Percentiles rank a stretch among this genome's conserved stretches.
phyloP scores from a whole-genome alignment of 2,113 vertebrate genomes.

The Penelope pileata region DNA sequence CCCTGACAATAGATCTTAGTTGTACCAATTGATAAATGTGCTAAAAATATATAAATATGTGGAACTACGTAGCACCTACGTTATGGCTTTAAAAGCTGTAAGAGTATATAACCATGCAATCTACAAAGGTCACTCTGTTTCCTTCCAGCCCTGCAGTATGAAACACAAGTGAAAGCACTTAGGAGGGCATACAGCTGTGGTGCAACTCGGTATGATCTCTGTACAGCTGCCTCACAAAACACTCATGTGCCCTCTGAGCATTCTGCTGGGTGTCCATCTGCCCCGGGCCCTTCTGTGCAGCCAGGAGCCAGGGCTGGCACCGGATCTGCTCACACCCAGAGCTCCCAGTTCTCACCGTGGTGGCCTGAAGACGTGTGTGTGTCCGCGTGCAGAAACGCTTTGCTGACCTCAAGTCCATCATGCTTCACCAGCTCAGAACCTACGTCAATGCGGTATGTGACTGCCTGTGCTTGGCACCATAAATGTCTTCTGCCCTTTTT shows the following conservation, averaged over 20 bases:
- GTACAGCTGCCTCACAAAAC: neutral
- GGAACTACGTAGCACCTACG: neutral
- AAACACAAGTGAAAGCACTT: neutral
- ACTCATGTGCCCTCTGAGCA: too few relatives aligned
- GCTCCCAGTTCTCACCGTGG: neutral
- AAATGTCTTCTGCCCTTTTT: neutral
- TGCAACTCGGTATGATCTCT: too few relatives aligned
- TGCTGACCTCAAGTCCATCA: rapidly evolving
- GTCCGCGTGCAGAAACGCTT: neutral
- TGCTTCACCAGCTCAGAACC: neutral
- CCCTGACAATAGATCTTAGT: neutral
- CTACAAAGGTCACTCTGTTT: neutral
- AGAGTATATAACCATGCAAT: neutral
- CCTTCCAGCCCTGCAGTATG: neutral
- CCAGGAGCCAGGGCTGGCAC: neutral
- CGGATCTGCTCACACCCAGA: neutral
- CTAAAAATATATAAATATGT: neutral
- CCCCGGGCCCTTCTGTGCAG: neutral
- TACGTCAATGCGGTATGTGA: neutral
- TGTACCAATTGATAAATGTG: neutral
- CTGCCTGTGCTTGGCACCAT: neutral
- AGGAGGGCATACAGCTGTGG: neutral
- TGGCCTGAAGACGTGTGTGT: too few relatives aligned
- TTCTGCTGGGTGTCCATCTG: neutral
- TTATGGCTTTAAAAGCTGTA: neutral